Evolutionary conservation across 2,888 invertebrate species (phyloP), one percentile per base, ranked within the genome.

Genomic region (Dryococelus australis): DNA sequence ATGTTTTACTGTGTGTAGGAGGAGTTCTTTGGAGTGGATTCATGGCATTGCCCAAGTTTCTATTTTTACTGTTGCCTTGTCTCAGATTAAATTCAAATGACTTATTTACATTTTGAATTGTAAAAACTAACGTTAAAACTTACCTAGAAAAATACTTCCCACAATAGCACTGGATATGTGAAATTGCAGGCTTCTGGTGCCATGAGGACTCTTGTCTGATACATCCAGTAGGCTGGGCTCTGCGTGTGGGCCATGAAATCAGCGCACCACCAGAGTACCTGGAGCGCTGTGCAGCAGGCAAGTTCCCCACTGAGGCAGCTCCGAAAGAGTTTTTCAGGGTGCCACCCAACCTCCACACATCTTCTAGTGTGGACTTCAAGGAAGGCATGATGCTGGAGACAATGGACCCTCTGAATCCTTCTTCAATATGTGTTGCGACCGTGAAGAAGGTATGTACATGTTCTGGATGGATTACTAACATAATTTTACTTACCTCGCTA

Each of bases 171-270:
- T 83, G 83, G 8, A 35, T 43, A 13, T 27, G 28, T 83, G 28
- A 20, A 13, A n/a, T n/a, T 43, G 35, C 83, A 92, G 94, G 98
- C 6, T 99, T 99, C 92, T 99, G 99, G 99, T 99, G 98, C 91
- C 99, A 99, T 90, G 98, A 98, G 92, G 97, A 97, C 91, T 98
- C 99, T 0, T 97, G 98, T 0, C 94, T 99, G 20, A 96, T 99
- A 89, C 99, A 99, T 92, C 98, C 98, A 0, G 97, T 98, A 0
- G 98, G 99, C n/a, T 99, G 99, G 99, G 98, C 99, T 0, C 96
- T 96, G 88, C 93, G 96, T 87, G 96, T 98, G 0, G 98, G 98
- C 0, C 99, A 99, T 91, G 95, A 96, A 85, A 93, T 99, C 85
- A 96, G 97, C 87, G 98, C 98, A 0, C 97, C 98, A 6, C 94